Evolutionary conservation across 2,888 invertebrate genomes (phyloP).

Genomic region (Geotrupes spiniger): DNA sequence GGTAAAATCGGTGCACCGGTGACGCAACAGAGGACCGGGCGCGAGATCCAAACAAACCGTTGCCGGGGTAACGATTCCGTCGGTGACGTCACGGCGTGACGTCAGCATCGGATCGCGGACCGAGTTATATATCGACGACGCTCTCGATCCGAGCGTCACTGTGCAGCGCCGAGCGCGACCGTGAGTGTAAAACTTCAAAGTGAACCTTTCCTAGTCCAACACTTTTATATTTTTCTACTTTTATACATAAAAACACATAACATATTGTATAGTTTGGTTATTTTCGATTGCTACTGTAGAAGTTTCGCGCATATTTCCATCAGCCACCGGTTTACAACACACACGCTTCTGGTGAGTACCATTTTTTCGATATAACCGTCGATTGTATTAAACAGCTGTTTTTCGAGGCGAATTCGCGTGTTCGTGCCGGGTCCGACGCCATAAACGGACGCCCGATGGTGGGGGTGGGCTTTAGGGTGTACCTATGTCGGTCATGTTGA

Average conservation of each 20-base stretch:
- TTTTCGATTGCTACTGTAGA: constrained; percentile 43
- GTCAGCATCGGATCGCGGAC: constrained; percentile 44
- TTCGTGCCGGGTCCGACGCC: no score
- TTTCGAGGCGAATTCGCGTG: not conserved
- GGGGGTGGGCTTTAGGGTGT: constrained; percentile 9
- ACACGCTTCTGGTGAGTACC: constrained; percentile 47
- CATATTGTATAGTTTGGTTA: constrained; percentile 48
- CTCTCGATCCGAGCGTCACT: constrained; percentile 42
- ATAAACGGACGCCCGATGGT: not conserved
- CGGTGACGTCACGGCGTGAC: constrained; percentile 40
- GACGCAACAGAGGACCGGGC: constrained; percentile 59
- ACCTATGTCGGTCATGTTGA: constrained; percentile 12
- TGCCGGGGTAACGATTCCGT: constrained; percentile 43
- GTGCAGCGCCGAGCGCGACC: constrained; percentile 44
- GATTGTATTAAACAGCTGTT: no score
- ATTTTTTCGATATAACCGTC: no score
- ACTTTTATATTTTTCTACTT: constrained; percentile 51
- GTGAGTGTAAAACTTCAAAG: constrained; percentile 33
- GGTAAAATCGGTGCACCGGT: constrained; percentile 58
- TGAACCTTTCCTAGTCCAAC: constrained; percentile 48
- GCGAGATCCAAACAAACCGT: constrained; percentile 53
- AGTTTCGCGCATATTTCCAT: constrained; percentile 41
- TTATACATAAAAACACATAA: constrained; percentile 40
- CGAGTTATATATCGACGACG: constrained; percentile 48
- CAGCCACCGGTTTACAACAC: constrained; percentile 35